phyloP scores from a whole-genome alignment of 2,797 vertebrate genomes.

The Poeciliopsis infans region DNA sequence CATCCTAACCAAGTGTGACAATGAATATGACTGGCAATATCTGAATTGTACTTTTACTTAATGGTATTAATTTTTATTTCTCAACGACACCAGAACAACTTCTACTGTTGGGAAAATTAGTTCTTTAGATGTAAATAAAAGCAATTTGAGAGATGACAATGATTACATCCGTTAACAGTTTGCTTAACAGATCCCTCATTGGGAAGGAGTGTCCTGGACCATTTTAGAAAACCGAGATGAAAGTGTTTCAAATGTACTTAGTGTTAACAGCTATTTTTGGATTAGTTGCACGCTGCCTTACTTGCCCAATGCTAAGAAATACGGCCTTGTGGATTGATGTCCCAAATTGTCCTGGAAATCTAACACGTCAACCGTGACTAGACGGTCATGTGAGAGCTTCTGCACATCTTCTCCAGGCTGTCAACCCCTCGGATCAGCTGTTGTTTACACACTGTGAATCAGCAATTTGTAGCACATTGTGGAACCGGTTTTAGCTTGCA shows the following conservation, averaged over 20 bases:
- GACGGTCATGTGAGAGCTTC: constrained; percentile 32
- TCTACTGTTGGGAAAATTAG: neutral
- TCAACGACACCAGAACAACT: neutral
- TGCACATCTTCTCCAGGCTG: constrained; percentile 16
- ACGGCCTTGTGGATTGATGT: constrained; percentile 29
- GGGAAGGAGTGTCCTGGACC: neutral
- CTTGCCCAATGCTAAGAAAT: constrained; percentile 53
- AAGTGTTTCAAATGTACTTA: constrained; percentile 5
- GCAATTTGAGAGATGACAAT: neutral
- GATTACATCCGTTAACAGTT: neutral
- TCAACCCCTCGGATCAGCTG: constrained; percentile 49
- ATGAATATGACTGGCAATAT: neutral
- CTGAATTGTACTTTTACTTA: neutral
- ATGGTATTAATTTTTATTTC: neutral
- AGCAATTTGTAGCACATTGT: constrained; percentile 30
- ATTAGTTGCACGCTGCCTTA: constrained; percentile 12
- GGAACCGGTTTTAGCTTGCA: constrained; percentile 4
- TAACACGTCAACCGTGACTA: constrained; percentile 46
- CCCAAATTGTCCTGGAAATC: constrained; percentile 35
- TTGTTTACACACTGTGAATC: constrained; percentile 67
- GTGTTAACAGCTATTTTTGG: constrained; percentile 56
- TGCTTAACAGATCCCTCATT: neutral
- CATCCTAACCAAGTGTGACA: neutral
- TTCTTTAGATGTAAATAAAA: neutral
- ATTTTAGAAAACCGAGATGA: neutral